A percentile compares a stretch with the other conserved stretches of the same genome.
These are phyloP conservation scores for Rhamnusium bicolor DNA, from an alignment of 2,888 invertebrate genomes.

Conservation along the genomic window DNA sequence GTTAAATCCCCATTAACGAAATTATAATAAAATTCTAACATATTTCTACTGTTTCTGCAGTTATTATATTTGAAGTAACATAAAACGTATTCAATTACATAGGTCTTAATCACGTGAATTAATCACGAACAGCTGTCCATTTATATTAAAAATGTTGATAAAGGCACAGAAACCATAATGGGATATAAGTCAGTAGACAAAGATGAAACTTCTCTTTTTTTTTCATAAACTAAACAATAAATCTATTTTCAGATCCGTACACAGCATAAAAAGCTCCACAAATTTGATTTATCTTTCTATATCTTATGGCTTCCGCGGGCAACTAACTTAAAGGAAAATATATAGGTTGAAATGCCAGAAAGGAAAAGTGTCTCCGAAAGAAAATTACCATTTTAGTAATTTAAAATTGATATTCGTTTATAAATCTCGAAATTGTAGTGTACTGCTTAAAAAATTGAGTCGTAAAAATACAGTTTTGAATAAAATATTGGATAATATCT, in stretches of 20 bases:
- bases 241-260: slow-evolving; percentile 44
- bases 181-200: slow-evolving; percentile 16
- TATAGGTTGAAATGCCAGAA: slow-evolving; percentile 35
- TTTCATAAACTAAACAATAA: slow-evolving; percentile 44
- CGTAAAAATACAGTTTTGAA: too few relatives aligned
- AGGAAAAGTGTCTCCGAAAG: slow-evolving; percentile 25
- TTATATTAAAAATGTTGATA: slow-evolving; percentile 10
- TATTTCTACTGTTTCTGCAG: background rate
- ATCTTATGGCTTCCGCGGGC: slow-evolving; percentile 43
- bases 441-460: background rate
- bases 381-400: slow-evolving; percentile 25
- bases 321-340: slow-evolving; percentile 44
- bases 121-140: slow-evolving; percentile 2
- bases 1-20: background rate
- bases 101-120: background rate
- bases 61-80: background rate
- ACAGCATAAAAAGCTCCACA: slow-evolving; percentile 46
- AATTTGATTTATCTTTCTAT: slow-evolving; percentile 48
- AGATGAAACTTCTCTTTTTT: slow-evolving; percentile 28
- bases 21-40: background rate
- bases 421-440: background rate
- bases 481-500: too few relatives aligned
- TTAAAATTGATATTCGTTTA: slow-evolving; percentile 14
- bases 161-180: slow-evolving; percentile 8
- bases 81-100: background rate